Conservation (phyloP, 2,113 vertebrate genomes). For the Calonectris borealis region DNA sequence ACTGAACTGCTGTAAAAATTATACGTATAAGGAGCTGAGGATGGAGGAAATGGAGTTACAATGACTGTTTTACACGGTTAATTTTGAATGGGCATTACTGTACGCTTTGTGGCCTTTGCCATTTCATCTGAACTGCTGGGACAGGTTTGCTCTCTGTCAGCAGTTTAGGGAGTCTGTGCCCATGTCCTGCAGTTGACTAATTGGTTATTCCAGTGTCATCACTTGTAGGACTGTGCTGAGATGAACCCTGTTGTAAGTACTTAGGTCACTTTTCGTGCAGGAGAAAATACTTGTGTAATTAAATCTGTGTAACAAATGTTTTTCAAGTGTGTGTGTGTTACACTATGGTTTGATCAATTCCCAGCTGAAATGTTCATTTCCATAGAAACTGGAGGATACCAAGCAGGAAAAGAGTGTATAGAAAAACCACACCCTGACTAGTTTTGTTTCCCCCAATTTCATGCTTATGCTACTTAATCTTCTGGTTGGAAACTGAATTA, state of each 20-base stretch:
- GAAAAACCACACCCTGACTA: background rate
- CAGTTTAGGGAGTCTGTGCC: background rate
- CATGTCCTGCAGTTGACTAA: background rate
- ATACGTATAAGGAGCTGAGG: background rate
- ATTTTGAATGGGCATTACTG: background rate
- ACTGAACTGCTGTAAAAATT: background rate
- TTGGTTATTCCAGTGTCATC: background rate
- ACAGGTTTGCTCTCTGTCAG: background rate
- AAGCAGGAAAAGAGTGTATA: background rate
- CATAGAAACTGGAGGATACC: background rate
- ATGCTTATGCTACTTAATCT: background rate
- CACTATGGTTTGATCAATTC: background rate
- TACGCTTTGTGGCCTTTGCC: background rate
- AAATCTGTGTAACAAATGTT: background rate
- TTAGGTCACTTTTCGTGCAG: background rate
- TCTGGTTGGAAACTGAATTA: background rate
- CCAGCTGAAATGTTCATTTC: background rate
- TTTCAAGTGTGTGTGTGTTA: background rate
- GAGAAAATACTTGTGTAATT: background rate
- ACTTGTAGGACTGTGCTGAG: background rate
- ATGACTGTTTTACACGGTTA: background rate
- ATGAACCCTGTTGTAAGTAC: fast-evolving
- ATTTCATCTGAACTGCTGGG: background rate
- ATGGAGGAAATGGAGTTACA: background rate
- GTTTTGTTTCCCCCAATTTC: background rate